Percentiles rank a stretch among this genome's conserved stretches.
phyloP scores from a whole-genome alignment of 2,888 invertebrate genomes.

The Ganaspis brasiliensis region DNA sequence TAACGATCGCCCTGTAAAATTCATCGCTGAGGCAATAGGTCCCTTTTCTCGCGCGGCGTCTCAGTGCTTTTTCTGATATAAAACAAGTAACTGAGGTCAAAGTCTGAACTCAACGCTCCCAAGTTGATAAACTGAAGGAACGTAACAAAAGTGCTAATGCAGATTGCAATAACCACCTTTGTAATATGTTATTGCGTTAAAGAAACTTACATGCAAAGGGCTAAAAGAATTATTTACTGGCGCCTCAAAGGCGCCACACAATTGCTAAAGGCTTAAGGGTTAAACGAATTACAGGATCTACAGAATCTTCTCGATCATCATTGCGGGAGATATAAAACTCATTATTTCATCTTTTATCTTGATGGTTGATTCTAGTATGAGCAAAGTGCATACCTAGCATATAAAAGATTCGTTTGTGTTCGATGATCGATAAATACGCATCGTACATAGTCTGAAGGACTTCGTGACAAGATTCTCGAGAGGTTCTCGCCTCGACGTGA shows the following conservation, averaged over 20 bases:
- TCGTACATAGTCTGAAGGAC: slow-evolving; percentile 34
- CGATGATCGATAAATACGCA: slow-evolving; percentile 39
- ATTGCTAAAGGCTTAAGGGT: slow-evolving; percentile 38
- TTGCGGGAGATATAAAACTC: slow-evolving; percentile 30
- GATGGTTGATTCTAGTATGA: slow-evolving; percentile 26
- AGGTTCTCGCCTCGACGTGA: slow-evolving; percentile 25
- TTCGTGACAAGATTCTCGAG: slow-evolving; percentile 37
- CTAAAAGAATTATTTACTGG: slow-evolving; percentile 16
- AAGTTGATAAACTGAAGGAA: slow-evolving; percentile 6
- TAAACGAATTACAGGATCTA: slow-evolving; percentile 23
- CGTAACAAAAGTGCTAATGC: slow-evolving; percentile 1
- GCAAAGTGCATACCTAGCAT: neutral
- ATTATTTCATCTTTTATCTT: slow-evolving; percentile 27
- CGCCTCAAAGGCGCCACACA: slow-evolving; percentile 20
- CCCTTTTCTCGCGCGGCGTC: no score
- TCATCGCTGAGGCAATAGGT: no score
- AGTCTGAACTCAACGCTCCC: slow-evolving; percentile 11
- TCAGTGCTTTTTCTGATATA: neutral
- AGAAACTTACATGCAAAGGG: neutral
- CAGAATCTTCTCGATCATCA: slow-evolving; percentile 6
- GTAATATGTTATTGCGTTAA: neutral
- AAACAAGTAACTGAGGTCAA: neutral
- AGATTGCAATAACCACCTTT: slow-evolving; percentile 23
- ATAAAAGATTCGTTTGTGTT: slow-evolving; percentile 21
- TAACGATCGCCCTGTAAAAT: no score